Conservation (phyloP, 2,113 vertebrate genomes). For the Tor tambroides region DNA sequence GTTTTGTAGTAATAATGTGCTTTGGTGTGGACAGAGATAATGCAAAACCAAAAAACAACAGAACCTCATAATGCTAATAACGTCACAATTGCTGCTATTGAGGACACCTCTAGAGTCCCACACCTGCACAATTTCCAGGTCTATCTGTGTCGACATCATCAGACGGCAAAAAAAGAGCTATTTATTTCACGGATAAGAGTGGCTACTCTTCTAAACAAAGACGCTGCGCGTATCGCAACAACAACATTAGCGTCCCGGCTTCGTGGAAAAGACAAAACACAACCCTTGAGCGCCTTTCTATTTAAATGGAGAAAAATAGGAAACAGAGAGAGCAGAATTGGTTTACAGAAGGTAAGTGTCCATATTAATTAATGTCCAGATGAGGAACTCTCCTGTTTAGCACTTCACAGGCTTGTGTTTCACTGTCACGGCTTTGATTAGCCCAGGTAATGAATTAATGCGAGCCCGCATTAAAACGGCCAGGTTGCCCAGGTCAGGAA, state of each 20-base stretch:
- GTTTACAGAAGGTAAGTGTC: slow-evolving; percentile 46
- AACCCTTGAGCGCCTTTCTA: slow-evolving; percentile 41
- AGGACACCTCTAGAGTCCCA: slow-evolving; percentile 34
- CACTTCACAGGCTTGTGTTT: slow-evolving; percentile 58
- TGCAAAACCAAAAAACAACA: slow-evolving; percentile 38
- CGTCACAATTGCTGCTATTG: slow-evolving; percentile 30
- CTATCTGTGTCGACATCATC: slow-evolving; percentile 20
- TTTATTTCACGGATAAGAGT: slow-evolving; percentile 35
- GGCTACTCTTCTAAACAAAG: slow-evolving; percentile 46
- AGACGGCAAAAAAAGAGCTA: slow-evolving; percentile 20
- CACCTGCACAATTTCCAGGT: slow-evolving; percentile 56
- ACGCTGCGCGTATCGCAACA: slow-evolving; percentile 33
- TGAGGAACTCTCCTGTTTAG: slow-evolving; percentile 57
- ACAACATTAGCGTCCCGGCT: slow-evolving; percentile 48
- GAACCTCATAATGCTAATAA: slow-evolving; percentile 48
- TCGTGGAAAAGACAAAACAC: slow-evolving; percentile 39
- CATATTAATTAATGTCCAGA: slow-evolving; percentile 49
- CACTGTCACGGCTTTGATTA: slow-evolving; percentile 53
- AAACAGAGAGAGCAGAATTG: slow-evolving; percentile 42
- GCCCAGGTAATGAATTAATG: slow-evolving; percentile 56
- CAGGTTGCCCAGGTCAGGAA: slow-evolving; percentile 46
- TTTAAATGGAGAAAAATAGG: slow-evolving; percentile 42
- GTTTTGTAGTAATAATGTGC: slow-evolving; percentile 25
- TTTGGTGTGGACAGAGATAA: slow-evolving; percentile 35
- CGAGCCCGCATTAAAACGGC: slow-evolving; percentile 40